phyloP scores from a whole-genome alignment of 1,140 invertebrate genomes.

The Octopus sinensis region DNA sequence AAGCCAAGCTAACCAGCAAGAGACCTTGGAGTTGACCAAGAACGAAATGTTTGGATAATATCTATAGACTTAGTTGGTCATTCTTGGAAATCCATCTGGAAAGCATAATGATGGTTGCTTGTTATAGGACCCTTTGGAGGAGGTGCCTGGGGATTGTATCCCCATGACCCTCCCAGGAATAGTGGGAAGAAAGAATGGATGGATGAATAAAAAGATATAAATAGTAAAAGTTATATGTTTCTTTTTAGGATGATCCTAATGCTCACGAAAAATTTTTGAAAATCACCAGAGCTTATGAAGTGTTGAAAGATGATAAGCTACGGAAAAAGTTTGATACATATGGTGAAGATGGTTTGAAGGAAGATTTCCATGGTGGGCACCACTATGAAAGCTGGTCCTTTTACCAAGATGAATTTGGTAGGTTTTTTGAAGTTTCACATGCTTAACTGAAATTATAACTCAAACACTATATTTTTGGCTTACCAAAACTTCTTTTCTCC shows the following conservation, averaged over 20 bases:
- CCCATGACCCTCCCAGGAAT: no score
- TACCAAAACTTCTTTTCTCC: constrained; percentile 12
- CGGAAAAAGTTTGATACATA: constrained; percentile 77
- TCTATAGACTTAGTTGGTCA: no score
- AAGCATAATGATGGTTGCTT: no score
- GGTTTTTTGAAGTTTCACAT: not conserved
- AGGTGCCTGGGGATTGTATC: no score
- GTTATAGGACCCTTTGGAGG: no score
- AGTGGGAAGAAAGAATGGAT: no score
- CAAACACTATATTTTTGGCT: not conserved
- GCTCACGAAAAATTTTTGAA: constrained; percentile 75
- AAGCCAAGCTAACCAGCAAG: no score
- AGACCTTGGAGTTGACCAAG: no score
- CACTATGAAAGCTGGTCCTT: constrained; percentile 78
- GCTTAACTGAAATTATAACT: not conserved
- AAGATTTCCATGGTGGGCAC: constrained; percentile 59
- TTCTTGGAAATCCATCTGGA: no score
- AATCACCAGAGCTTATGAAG: constrained; percentile 79
- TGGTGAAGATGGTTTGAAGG: constrained; percentile 70
- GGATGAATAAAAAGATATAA: no score
- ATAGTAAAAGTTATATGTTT: no score
- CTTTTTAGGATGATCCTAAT: constrained; percentile 66
- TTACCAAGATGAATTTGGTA: constrained; percentile 80
- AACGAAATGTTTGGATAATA: no score
- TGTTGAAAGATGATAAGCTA: constrained; percentile 76